Evolutionary conservation across 2,797 vertebrate species (phyloP).

Genomic region (Meda fulgida): DNA sequence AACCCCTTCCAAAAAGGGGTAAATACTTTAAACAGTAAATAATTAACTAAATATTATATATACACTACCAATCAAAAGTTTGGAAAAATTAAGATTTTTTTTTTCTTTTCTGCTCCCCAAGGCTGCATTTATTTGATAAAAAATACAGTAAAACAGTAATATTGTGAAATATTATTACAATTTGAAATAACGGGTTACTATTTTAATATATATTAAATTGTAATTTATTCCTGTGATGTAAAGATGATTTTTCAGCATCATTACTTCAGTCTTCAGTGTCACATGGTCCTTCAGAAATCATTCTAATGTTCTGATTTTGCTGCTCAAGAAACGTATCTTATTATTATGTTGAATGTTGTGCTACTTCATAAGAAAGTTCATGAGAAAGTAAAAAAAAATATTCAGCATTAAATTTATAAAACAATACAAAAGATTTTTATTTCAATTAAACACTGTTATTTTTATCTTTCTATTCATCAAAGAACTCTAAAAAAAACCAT

Average conservation of each 20-base stretch:
- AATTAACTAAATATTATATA: neutral
- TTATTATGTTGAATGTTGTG: neutral
- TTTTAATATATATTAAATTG: neutral
- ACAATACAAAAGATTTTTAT: neutral
- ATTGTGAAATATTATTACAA: neutral
- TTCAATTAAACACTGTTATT: neutral
- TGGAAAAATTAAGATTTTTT: too few relatives aligned
- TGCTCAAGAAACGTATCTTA: too few relatives aligned
- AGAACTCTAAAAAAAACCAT: neutral
- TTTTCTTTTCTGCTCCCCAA: neutral
- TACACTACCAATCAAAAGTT: neutral
- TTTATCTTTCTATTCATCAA: neutral
- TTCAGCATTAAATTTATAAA: neutral
- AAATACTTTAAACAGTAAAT: neutral
- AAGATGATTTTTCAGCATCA: neutral
- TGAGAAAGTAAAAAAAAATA: neutral
- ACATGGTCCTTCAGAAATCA: neutral
- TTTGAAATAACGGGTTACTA: neutral
- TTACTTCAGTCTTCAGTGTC: neutral
- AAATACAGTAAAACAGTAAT: neutral
- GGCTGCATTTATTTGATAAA: neutral
- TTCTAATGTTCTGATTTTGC: neutral
- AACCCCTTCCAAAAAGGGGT: too few relatives aligned
- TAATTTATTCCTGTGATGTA: neutral
- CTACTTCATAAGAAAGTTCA: neutral